A percentile compares a stretch with the other conserved stretches of the same genome.
phyloP scores from a whole-genome alignment of 2,797 vertebrate genomes.

The Neostethus bicornis region DNA sequence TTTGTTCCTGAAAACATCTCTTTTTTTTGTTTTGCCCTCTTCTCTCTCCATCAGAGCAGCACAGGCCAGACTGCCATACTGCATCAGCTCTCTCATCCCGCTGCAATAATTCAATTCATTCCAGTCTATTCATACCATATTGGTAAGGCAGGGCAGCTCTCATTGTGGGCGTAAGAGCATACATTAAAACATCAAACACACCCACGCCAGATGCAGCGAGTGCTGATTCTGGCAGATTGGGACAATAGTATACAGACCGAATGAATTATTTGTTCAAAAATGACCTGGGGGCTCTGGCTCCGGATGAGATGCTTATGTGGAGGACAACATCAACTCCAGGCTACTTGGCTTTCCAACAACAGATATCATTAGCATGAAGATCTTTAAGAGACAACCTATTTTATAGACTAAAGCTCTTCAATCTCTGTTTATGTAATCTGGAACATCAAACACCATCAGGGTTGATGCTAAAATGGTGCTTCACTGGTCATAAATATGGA shows the following conservation, averaged over 20 bases:
- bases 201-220: constrained; percentile 37
- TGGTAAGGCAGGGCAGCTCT: constrained; percentile 41
- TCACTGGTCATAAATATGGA: constrained; percentile 16
- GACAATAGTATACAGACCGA: constrained; percentile 33
- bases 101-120: constrained; percentile 58
- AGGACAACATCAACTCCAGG: constrained; percentile 9
- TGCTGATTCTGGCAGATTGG: constrained; percentile 41
- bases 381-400: constrained; percentile 24
- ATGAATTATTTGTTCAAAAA: constrained; percentile 28
- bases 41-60: constrained; percentile 35
- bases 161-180: constrained; percentile 54
- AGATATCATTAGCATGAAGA: constrained; percentile 17
- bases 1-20: constrained; percentile 47
- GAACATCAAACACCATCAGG: constrained; percentile 23
- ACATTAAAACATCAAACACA: constrained; percentile 57
- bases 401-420: constrained; percentile 6
- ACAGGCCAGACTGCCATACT: constrained; percentile 26
- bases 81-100: constrained; percentile 24
- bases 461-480: constrained; percentile 10
- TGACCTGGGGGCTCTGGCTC: constrained; percentile 35
- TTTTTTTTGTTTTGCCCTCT: constrained; percentile 37
- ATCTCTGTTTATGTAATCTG: constrained; percentile 16
- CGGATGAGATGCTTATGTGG: constrained; percentile 2
- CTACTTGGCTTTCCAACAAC: neutral
- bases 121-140: constrained; percentile 36